Evolutionary conservation across 2,888 invertebrate genomes (phyloP).

Genomic region (Neoaliturus tenellus): DNA sequence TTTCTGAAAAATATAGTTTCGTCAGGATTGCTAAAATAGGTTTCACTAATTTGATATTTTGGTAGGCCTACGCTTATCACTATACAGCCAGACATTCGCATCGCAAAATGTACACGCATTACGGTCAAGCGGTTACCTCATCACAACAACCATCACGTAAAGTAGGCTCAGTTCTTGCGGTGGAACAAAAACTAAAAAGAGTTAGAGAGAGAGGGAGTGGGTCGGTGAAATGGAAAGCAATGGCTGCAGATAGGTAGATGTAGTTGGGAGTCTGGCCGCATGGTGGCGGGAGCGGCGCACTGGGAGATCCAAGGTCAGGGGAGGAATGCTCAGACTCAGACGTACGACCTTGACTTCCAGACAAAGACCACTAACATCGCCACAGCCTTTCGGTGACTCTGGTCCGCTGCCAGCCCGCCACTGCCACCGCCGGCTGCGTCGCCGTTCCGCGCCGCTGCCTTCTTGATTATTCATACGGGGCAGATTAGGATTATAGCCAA

Average conservation of each 20-base stretch:
- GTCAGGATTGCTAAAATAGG: too few relatives aligned
- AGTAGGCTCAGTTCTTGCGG: neutral
- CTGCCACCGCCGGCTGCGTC: neutral
- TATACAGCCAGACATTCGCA: too few relatives aligned
- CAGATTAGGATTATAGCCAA: conserved; percentile 21
- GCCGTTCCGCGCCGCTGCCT: conserved; percentile 5
- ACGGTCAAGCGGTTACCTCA: neutral
- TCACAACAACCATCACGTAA: conserved; percentile 22
- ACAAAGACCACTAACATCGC: conserved; percentile 43
- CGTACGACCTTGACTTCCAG: conserved; percentile 50
- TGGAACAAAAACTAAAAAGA: conserved; percentile 15
- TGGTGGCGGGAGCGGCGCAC: neutral
- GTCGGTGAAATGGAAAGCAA: conserved; percentile 25
- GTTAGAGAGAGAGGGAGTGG: neutral
- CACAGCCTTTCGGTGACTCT: conserved; percentile 35
- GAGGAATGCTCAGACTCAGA: neutral
- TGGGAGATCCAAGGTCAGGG: conserved; percentile 32
- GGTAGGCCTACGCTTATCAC: too few relatives aligned
- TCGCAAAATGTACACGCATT: too few relatives aligned
- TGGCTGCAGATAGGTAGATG: neutral
- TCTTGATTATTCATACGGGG: conserved; percentile 11
- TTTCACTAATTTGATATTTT: too few relatives aligned
- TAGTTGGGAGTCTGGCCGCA: conserved; percentile 31
- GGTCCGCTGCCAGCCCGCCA: neutral
- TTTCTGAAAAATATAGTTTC: too few relatives aligned